Conservation (phyloP, 2,888 invertebrate genomes). For the Acanthococcus lagerstroemiae region DNA sequence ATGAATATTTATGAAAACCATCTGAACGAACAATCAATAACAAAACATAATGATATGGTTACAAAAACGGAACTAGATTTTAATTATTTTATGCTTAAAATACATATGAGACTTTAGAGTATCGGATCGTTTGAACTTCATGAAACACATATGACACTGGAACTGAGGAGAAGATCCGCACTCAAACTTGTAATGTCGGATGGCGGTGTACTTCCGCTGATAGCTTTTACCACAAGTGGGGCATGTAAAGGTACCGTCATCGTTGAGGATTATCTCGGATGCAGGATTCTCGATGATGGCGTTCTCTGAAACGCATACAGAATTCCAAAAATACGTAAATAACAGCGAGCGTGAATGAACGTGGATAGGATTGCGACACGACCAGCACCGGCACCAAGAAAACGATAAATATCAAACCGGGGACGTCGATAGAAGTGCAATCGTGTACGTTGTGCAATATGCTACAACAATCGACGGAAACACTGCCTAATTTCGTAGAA, state of each 20-base stretch:
- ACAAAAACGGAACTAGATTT: background rate
- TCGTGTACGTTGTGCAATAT: no score
- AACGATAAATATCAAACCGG: no score
- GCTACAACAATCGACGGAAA: no score
- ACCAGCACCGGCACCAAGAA: no score
- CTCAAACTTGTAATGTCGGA: slow-evolving; percentile 39
- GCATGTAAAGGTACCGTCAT: slow-evolving; percentile 33
- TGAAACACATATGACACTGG: slow-evolving; percentile 38
- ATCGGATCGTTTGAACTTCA: slow-evolving; percentile 33
- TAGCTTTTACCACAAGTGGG: slow-evolving; percentile 38
- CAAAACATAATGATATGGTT: background rate
- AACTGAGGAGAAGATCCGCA: slow-evolving; percentile 42
- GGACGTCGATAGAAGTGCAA: no score
- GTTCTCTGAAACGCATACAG: background rate
- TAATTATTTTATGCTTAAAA: slow-evolving; percentile 23
- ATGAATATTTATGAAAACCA: no score
- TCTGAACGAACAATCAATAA: background rate
- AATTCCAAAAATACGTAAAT: no score
- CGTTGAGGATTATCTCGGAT: background rate
- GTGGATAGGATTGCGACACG: no score
- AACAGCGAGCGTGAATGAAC: no score
- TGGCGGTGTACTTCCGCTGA: slow-evolving; percentile 39
- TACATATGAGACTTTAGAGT: slow-evolving; percentile 34
- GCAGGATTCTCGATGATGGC: background rate
- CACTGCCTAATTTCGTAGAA: no score